Conservation (phyloP, 2,888 invertebrate species). For the Synanthedon formicaeformis region DNA sequence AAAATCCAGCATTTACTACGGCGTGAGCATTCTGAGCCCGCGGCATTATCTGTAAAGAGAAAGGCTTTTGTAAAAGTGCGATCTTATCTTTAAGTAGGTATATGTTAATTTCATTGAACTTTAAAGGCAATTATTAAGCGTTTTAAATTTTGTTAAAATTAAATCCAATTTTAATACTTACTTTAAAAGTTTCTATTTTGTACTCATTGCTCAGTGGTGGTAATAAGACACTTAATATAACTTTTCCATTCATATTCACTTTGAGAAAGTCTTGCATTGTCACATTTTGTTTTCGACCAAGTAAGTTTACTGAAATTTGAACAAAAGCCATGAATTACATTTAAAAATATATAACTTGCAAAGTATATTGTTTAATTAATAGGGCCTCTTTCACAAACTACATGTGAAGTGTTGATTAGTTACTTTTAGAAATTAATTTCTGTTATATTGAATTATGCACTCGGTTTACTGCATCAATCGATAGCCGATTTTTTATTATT, state of each 20-base stretch:
- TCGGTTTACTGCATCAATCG: too few relatives aligned
- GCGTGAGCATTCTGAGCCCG: constrained; percentile 76
- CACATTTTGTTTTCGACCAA: constrained; percentile 19
- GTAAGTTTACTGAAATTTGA: constrained; percentile 21
- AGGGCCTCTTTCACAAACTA: too few relatives aligned
- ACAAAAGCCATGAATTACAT: neutral
- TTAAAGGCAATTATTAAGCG: too few relatives aligned
- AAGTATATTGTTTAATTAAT: neutral
- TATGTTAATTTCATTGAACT: neutral
- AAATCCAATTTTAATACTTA: constrained; percentile 5
- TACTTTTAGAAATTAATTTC: too few relatives aligned
- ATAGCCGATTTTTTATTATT: too few relatives aligned
- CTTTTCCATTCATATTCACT: constrained; percentile 32
- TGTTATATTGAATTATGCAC: too few relatives aligned
- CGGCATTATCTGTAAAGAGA: constrained; percentile 72
- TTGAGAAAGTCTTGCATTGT: constrained; percentile 48
- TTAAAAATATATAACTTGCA: neutral
- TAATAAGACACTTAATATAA: constrained; percentile 64
- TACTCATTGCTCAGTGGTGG: constrained; percentile 56
- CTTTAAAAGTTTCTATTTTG: constrained; percentile 72
- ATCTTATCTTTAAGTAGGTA: neutral
- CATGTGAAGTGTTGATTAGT: too few relatives aligned
- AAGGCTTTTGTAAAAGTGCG: neutral
- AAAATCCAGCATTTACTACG: constrained; percentile 76
- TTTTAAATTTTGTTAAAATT: too few relatives aligned